Evolutionary conservation across 1,140 invertebrate genomes (phyloP), one percentile per base, ranked within the genome.

Genomic region (Hypothenemus hampei): DNA sequence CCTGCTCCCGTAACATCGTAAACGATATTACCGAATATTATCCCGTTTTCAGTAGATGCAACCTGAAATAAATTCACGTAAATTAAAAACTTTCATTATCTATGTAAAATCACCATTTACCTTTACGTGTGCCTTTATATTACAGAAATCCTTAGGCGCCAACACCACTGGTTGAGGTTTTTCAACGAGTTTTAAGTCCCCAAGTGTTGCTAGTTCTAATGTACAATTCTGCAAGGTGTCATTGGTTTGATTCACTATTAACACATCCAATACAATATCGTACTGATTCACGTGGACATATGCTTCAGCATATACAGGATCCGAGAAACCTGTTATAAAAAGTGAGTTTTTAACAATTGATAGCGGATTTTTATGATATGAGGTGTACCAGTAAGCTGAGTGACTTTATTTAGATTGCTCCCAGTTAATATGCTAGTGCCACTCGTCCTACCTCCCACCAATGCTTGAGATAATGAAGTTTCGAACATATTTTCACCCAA

Each of bases 11-110:
- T 88, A 26, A 97, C 86, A 70, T 98, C 95, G 71, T 98, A 98
- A 15, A 98, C 95, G 88, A 99, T 99, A 72, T 98, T 99, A 53
- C 97, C 97, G 79, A 99, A 99, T 57, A 99, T 99, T 56, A 99
- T 94, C 44, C 95, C 97, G 75, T 99, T 99, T 74, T 99, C 97
- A 6, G 96, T 99, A 1, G 94, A 98, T 0, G 96, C 91, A 3
- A 83, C 59, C 58, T 59, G 33, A 51, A 23, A 44, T 8, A 21
- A 3, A 37, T 37, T 13, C 36, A 37, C 18, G n/a, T n/a, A n/a
- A 43, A 43, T 22, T 22, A 41, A 11, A 43, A 19, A 21, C 11
- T 11, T 21, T 22, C 6, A 23, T 23, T 13, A 10, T 11, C 19
- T 4, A 43, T 8, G 11, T 10, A 43, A 43, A 43, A 80, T n/a